phyloP scores from a whole-genome alignment of 2,888 invertebrate genomes.

The Platynereis dumerilii region DNA sequence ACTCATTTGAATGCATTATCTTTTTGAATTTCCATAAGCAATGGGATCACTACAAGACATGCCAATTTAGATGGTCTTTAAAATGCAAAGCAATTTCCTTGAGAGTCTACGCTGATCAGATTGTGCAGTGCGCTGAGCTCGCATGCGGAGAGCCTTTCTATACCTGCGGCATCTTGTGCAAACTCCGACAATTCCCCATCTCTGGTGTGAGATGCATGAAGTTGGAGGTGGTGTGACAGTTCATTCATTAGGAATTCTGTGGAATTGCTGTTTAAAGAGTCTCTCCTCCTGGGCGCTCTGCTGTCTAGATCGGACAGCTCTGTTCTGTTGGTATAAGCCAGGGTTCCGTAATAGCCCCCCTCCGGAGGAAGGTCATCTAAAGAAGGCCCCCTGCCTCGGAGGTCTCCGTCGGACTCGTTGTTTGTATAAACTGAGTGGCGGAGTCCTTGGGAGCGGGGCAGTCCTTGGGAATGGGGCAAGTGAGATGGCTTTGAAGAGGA shows the following conservation, averaged over 20 bases:
- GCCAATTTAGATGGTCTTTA: too few species aligned
- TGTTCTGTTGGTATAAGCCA: not conserved
- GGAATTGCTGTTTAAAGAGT: conserved; percentile 20
- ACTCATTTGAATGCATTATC: too few species aligned
- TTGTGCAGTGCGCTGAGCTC: too few species aligned
- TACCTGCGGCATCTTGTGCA: too few species aligned
- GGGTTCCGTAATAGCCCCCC: not conserved
- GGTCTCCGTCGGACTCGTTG: not conserved
- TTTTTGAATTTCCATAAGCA: too few species aligned
- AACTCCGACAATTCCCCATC: not conserved
- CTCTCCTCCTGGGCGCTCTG: conserved; percentile 10
- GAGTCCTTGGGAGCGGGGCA: not conserved
- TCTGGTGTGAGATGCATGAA: not conserved
- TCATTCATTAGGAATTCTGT: conserved; percentile 23
- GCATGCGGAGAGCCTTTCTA: too few species aligned
- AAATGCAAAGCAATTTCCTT: too few species aligned
- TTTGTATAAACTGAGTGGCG: too few species aligned
- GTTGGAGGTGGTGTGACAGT: not conserved
- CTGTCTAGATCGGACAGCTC: not conserved
- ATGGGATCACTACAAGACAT: too few species aligned
- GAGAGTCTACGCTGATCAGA: too few species aligned
- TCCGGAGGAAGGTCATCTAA: not conserved
- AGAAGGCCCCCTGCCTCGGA: too few species aligned
- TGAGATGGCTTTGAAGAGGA: not conserved
- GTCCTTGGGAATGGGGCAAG: conserved; percentile 4